Evolutionary conservation across 2,888 invertebrate species (phyloP).

Genomic region (Rhogogaster chlorosoma): DNA sequence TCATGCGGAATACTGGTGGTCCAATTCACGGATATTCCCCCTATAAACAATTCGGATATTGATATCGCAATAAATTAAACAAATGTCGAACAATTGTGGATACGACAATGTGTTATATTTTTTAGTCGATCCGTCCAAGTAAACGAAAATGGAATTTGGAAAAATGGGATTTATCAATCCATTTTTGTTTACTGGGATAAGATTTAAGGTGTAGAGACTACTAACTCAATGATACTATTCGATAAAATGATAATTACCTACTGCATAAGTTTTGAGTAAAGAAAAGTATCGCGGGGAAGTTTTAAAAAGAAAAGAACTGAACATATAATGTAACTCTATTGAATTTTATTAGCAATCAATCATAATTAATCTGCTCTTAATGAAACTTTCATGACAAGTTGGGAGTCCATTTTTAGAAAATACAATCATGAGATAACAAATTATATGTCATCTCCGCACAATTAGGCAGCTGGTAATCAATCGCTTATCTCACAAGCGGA

Average conservation of each 20-base stretch:
- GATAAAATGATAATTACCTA: not conserved
- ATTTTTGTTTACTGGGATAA: too few species aligned
- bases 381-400: constrained; percentile 56
- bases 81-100: not conserved
- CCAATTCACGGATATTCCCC: too few species aligned
- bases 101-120: too few species aligned
- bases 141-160: too few species aligned
- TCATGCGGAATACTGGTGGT: too few species aligned
- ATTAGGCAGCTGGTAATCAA: constrained; percentile 65
- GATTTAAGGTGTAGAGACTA: not conserved
- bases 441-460: constrained; percentile 57
- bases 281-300: not conserved
- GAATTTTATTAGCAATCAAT: constrained; percentile 65
- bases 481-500: constrained; percentile 54
- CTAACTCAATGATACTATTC: not conserved
- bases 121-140: not conserved
- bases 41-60: too few species aligned
- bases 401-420: not conserved
- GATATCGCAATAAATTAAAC: not conserved
- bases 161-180: too few species aligned
- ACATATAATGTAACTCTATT: not conserved
- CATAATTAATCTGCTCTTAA: constrained; percentile 62
- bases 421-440: constrained; percentile 7
- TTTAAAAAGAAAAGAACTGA: not conserved
- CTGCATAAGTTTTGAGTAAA: not conserved